Evolutionary conservation across 2,888 invertebrate species (phyloP).

Genomic region (Pseudococcus viburni): DNA sequence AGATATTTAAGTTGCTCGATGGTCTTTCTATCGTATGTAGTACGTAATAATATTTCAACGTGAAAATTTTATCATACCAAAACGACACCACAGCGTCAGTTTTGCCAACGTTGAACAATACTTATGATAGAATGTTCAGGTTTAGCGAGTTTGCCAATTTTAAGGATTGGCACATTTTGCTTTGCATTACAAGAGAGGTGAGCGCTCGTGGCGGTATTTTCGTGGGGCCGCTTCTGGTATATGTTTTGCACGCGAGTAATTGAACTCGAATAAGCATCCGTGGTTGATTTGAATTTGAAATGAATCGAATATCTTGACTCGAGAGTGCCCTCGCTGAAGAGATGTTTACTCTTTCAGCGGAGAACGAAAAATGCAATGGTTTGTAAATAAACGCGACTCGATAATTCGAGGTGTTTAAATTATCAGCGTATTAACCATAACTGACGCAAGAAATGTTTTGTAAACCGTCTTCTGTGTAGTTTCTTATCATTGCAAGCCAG

Average conservation of each 20-base stretch:
- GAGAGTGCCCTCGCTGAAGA: not conserved
- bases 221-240: slow-evolving; percentile 33
- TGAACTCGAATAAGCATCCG: not conserved
- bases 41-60: not conserved
- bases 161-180: slow-evolving; percentile 46
- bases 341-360: not conserved
- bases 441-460: not conserved
- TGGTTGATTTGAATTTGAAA: not conserved
- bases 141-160: slow-evolving; percentile 14
- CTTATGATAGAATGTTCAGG: not conserved
- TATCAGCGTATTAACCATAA: not conserved
- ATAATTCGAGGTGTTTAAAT: not conserved
- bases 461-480: not conserved
- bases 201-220: slow-evolving; percentile 52
- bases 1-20: not conserved
- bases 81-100: not conserved
- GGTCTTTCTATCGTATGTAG: not conserved
- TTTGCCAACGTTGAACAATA: slow-evolving; percentile 22
- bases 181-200: not conserved
- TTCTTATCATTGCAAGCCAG: not conserved
- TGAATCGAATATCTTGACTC: not conserved
- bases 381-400: not conserved
- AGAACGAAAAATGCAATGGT: not conserved
- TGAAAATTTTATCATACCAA: not conserved
- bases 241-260: slow-evolving; percentile 10